A percentile compares a stretch with the other conserved stretches of the same genome.
Conservation (phyloP, 2,113 vertebrate species). For the Scalopus aquaticus region DNA sequence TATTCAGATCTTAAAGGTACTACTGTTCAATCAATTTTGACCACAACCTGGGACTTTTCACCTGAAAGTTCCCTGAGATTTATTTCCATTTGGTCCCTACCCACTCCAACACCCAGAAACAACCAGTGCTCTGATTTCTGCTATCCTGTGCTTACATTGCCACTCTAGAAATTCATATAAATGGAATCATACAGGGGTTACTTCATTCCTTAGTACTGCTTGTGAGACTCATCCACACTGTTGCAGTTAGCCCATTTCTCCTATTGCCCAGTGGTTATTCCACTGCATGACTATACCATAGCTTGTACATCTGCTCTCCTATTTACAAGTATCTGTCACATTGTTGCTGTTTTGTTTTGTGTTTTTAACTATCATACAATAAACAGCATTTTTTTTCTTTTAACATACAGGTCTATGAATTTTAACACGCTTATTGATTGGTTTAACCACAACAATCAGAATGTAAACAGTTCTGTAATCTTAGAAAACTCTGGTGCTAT, state of each 20-base stretch:
- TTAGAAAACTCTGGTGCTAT: not conserved
- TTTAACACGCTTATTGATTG: not conserved
- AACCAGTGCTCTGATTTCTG: not conserved
- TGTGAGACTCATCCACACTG: not conserved
- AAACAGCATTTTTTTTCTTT: not conserved
- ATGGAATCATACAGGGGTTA: not conserved
- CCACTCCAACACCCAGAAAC: not conserved
- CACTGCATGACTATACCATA: not conserved
- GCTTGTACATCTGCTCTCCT: not conserved
- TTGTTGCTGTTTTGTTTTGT: not conserved
- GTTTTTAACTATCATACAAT: not conserved
- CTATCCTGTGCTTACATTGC: not conserved
- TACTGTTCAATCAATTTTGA: constrained; percentile 28
- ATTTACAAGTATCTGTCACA: not conserved
- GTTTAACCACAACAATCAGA: not conserved
- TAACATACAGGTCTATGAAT: not conserved
- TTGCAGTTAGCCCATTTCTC: not conserved
- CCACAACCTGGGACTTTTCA: not conserved
- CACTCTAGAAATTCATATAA: not conserved
- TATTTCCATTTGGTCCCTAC: not conserved
- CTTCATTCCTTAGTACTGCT: not conserved
- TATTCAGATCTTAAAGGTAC: not conserved
- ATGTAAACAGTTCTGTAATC: not conserved
- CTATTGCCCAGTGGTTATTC: not conserved
- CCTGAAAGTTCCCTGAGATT: not conserved